Conservation (phyloP, 1,140 invertebrate species). For the Drosophila chauvacae region DNA sequence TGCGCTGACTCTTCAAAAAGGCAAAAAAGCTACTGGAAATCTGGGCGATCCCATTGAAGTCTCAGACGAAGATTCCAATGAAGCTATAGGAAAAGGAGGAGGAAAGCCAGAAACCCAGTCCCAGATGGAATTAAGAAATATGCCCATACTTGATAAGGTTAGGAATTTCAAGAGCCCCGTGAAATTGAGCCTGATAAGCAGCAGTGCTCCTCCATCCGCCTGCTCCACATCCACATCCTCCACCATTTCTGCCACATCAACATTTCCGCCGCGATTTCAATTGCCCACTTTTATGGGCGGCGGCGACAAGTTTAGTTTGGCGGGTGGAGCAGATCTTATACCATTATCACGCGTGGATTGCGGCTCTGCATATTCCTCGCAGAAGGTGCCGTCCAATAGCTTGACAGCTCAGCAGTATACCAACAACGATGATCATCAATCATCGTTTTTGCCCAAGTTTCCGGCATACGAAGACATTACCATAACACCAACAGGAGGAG, state of each 20-base stretch:
- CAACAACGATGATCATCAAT: slow-evolving; percentile 21
- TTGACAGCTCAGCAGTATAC: slow-evolving; percentile 47
- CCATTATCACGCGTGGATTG: slow-evolving; percentile 60
- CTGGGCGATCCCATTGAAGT: slow-evolving; percentile 77
- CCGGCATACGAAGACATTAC: slow-evolving; percentile 65
- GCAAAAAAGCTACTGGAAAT: slow-evolving; percentile 45
- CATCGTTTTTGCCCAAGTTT: slow-evolving; percentile 28
- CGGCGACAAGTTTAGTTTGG: slow-evolving; percentile 71
- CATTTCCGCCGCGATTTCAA: slow-evolving; percentile 42
- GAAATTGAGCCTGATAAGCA: slow-evolving; percentile 16
- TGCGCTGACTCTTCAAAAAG: slow-evolving; percentile 11
- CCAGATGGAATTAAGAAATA: slow-evolving; percentile 4
- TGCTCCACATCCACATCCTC: neutral
- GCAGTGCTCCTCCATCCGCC: neutral
- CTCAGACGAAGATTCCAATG: slow-evolving; percentile 68
- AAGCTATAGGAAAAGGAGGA: slow-evolving; percentile 14
- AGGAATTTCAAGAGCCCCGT: slow-evolving; percentile 28
- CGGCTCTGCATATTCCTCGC: slow-evolving; percentile 53
- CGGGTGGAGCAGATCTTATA: slow-evolving; percentile 78
- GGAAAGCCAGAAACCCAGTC: neutral
- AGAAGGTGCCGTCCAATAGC: slow-evolving; percentile 52
- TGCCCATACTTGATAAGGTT: neutral
- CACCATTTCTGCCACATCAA: neutral
- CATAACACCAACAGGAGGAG: slow-evolving; percentile 55
- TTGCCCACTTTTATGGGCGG: slow-evolving; percentile 56